phyloP scores from a whole-genome alignment of 2,113 vertebrate genomes.

The Callithrix jacchus region DNA sequence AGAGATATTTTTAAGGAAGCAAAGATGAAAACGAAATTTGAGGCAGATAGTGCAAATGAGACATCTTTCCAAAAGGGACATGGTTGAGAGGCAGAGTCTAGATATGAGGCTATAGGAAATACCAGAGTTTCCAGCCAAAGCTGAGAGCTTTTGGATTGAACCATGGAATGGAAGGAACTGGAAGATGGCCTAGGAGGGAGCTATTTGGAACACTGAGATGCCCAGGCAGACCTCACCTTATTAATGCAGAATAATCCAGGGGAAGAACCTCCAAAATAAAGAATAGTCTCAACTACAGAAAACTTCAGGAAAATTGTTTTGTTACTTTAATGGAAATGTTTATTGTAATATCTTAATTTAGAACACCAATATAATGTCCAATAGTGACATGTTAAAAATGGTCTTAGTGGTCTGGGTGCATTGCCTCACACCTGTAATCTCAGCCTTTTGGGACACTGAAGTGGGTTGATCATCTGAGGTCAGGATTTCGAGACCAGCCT shows the following conservation, averaged over 20 bases:
- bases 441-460: too few species aligned
- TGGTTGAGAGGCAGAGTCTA: background rate
- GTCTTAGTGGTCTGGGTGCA: background rate
- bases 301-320: background rate
- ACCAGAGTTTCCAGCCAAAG: background rate
- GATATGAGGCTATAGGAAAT: background rate
- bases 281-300: background rate
- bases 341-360: background rate
- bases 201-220: background rate
- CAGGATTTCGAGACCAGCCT: too few species aligned
- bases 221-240: background rate
- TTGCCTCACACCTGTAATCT: too few species aligned
- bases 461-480: too few species aligned
- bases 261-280: background rate
- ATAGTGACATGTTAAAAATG: background rate
- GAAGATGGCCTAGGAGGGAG: fast-evolving
- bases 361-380: background rate
- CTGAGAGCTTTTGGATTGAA: background rate
- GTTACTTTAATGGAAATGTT: background rate
- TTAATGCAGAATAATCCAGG: background rate
- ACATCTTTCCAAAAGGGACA: background rate
- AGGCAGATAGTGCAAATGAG: background rate
- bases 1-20: background rate
- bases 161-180: background rate
- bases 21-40: background rate